phyloP scores from a whole-genome alignment of 2,797 vertebrate species.

The Naso thynnoides region DNA sequence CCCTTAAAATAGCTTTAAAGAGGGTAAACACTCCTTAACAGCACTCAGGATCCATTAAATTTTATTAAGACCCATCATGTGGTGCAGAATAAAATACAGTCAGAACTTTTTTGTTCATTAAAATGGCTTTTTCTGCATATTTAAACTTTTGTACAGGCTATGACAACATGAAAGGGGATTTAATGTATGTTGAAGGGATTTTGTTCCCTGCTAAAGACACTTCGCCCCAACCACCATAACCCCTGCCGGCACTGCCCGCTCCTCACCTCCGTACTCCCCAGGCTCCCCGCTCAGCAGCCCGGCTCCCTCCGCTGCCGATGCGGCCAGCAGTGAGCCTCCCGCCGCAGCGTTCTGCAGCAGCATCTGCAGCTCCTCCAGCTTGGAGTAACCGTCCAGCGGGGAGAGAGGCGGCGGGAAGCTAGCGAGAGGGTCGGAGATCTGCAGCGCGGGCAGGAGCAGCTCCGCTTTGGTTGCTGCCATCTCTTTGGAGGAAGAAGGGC shows the following conservation, averaged over 20 bases:
- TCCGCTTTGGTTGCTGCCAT: constrained; percentile 95
- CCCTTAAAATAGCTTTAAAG: too few species aligned
- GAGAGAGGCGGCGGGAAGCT: constrained; percentile 86
- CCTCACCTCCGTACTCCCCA: constrained; percentile 92
- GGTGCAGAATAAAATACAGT: too few species aligned
- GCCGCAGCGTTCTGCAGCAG: constrained; percentile 86
- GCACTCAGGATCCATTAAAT: too few species aligned
- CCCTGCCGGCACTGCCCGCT: not conserved
- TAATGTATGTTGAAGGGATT: too few species aligned
- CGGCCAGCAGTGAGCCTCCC: constrained; percentile 88
- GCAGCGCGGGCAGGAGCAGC: constrained; percentile 91
- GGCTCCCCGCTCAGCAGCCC: constrained; percentile 87
- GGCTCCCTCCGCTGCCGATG: constrained; percentile 79
- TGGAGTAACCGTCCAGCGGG: constrained; percentile 91
- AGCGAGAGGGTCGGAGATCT: constrained; percentile 89
- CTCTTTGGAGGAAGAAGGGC: constrained; percentile 32
- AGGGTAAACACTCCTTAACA: too few species aligned
- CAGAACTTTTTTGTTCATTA: too few species aligned
- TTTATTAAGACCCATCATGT: too few species aligned
- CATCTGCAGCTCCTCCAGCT: constrained; percentile 94
- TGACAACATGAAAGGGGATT: too few species aligned
- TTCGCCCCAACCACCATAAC: not conserved
- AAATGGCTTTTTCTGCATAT: too few species aligned
- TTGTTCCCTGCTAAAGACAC: not conserved
- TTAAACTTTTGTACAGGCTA: too few species aligned